Percentiles rank a stretch among this genome's conserved stretches.
Conservation (phyloP, 2,113 vertebrate genomes). For the Leuciscus idus region DNA sequence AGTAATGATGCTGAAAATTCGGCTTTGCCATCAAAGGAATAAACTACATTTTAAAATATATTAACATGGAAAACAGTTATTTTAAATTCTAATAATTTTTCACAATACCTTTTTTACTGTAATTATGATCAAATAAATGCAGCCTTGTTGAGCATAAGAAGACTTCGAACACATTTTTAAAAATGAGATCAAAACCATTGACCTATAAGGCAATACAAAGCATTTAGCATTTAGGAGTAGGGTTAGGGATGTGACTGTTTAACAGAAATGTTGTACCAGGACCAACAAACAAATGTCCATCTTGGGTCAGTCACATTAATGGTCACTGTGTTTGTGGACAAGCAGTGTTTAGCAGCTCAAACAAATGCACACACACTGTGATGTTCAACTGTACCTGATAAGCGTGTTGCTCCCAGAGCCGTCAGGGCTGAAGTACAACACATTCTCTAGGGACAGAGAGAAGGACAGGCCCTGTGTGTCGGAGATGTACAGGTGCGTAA, state of each 20-base stretch:
- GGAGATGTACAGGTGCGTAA: constrained; percentile 95
- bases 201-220: background rate
- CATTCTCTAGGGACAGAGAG: constrained; percentile 91
- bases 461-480: constrained; percentile 93
- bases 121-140: background rate
- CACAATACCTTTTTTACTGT: background rate
- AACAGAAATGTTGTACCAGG: background rate
- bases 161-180: background rate
- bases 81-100: background rate
- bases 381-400: constrained; percentile 81
- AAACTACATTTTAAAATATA: background rate
- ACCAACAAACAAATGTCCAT: background rate
- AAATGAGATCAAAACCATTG: background rate
- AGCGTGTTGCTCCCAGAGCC: constrained; percentile 90
- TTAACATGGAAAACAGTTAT: background rate
- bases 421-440: constrained; percentile 92
- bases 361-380: background rate
- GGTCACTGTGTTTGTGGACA: background rate
- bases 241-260: background rate
- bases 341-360: background rate
- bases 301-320: background rate
- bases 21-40: background rate
- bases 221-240: background rate
- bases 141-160: background rate
- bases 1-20: background rate